phyloP scores from a whole-genome alignment of 2,113 vertebrate species.

The Channa argus region DNA sequence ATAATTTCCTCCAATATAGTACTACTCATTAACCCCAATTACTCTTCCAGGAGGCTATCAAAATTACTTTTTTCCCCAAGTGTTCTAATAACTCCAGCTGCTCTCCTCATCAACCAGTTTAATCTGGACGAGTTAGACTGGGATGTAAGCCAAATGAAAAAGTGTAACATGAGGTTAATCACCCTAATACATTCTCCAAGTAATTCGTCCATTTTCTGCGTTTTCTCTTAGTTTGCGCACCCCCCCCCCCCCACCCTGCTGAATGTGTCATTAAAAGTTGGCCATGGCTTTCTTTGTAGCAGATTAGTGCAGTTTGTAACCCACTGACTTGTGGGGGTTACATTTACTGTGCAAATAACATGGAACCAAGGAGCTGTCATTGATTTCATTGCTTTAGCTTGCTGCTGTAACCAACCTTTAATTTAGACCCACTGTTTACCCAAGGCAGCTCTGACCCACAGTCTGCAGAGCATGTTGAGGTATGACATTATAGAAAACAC shows the following conservation, averaged over 20 bases:
- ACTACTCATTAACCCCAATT: constrained; percentile 79
- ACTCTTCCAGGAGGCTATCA: constrained; percentile 73
- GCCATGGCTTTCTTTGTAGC: constrained; percentile 12
- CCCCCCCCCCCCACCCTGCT: background rate
- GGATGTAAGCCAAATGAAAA: constrained; percentile 76
- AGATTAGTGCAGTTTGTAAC: constrained; percentile 40
- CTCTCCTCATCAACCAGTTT: constrained; percentile 75
- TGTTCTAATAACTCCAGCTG: constrained; percentile 76
- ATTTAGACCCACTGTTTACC: constrained; percentile 60
- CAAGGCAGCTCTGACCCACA: constrained; percentile 48
- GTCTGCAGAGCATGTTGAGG: constrained; percentile 25
- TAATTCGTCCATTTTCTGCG: constrained; percentile 61
- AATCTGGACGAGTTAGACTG: constrained; percentile 68
- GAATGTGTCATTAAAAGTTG: constrained; percentile 53
- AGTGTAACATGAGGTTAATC: constrained; percentile 75
- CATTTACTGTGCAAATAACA: background rate
- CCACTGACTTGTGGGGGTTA: constrained; percentile 29
- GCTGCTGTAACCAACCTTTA: constrained; percentile 36
- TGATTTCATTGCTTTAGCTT: constrained; percentile 17
- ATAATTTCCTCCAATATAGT: constrained; percentile 70
- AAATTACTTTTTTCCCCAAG: constrained; percentile 59
- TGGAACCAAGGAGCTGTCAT: constrained; percentile 13
- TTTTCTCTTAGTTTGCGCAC: constrained; percentile 50
- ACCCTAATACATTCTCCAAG: constrained; percentile 64
- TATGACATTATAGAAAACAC: constrained; percentile 56